A percentile compares a stretch with the other conserved stretches of the same genome.
Evolutionary conservation across 2,113 vertebrate genomes (phyloP).

Genomic region (Gobiocypris rarus): DNA sequence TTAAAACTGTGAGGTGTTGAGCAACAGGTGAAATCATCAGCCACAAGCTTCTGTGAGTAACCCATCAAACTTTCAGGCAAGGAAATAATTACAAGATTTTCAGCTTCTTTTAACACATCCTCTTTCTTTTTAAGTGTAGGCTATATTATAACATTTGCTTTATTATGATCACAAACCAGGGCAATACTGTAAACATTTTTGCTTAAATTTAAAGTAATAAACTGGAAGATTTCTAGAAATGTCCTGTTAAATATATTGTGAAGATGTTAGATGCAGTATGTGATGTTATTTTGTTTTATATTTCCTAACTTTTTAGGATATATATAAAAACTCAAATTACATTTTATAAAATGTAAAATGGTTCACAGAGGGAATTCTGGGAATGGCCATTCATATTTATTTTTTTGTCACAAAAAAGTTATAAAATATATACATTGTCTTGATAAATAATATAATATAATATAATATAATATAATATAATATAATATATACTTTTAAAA

Average conservation of each 20-base stretch:
- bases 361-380: background rate
- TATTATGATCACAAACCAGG: background rate
- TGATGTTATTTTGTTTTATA: background rate
- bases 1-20: constrained; percentile 2
- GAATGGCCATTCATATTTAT: background rate
- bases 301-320: background rate
- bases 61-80: background rate
- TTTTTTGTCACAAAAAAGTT: background rate
- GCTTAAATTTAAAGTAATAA: background rate
- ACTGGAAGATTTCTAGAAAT: background rate
- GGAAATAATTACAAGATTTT: background rate
- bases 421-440: background rate
- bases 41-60: background rate
- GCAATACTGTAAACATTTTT: background rate
- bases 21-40: constrained; percentile 24
- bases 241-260: background rate
- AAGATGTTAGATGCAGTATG: background rate
- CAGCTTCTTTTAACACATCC: background rate
- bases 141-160: too few relatives aligned
- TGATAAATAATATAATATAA: background rate
- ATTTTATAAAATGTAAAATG: background rate
- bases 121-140: too few relatives aligned
- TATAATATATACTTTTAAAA: too few relatives aligned
- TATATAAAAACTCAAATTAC: background rate
- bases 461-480: too few relatives aligned